Percentiles rank a stretch among this genome's conserved stretches.
phyloP scores from a whole-genome alignment of 2,113 vertebrate genomes.

The Pseudolaguvia tuberculata region DNA sequence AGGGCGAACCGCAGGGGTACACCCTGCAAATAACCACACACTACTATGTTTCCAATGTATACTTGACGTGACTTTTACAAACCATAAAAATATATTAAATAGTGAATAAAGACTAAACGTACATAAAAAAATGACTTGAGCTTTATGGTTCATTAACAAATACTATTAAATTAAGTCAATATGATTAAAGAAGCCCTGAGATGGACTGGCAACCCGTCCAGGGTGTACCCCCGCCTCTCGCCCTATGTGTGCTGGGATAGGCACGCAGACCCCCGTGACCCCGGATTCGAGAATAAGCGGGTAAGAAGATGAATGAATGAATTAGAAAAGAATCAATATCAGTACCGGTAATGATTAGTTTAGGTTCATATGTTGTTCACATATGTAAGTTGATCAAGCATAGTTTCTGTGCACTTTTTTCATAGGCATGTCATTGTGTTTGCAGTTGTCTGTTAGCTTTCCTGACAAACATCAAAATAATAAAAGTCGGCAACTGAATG shows the following conservation, averaged over 20 bases:
- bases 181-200: no score
- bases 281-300: no score
- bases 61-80: not conserved
- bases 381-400: not conserved
- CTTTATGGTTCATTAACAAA: no score
- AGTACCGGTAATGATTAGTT: not conserved
- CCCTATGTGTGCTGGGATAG: no score
- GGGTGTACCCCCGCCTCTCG: no score
- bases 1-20: no score
- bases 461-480: not conserved
- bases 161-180: not conserved
- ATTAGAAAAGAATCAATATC: not conserved
- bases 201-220: no score
- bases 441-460: not conserved
- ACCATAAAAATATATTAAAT: not conserved
- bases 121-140: no score
- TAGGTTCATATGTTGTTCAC: not conserved
- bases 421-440: not conserved
- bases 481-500: no score
- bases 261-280: no score
- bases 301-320: no score
- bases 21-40: not conserved
- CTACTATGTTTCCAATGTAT: not conserved
- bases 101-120: no score
- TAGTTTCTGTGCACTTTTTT: not conserved